phyloP scores from a whole-genome alignment of 2,797 vertebrate species.

The Tragelaphus eurycerus region DNA sequence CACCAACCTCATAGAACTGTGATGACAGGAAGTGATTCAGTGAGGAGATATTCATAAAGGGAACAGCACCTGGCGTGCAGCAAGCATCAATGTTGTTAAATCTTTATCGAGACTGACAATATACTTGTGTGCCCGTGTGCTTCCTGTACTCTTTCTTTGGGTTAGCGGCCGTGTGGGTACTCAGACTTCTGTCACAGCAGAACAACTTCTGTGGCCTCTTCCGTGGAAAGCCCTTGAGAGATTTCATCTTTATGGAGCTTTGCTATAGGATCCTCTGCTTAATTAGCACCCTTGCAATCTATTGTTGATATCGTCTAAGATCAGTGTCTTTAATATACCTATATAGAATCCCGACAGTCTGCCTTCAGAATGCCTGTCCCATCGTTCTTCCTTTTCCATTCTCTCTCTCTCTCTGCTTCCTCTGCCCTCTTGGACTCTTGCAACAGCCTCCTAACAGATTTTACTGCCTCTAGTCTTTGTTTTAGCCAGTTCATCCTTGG shows the following conservation, averaged over 20 bases:
- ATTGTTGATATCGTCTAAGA: neutral
- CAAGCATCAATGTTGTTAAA: neutral
- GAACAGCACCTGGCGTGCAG: neutral
- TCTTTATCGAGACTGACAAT: neutral
- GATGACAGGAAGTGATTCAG: neutral
- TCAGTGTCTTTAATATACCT: neutral
- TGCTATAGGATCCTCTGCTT: neutral
- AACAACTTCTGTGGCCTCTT: neutral
- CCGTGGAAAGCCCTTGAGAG: neutral
- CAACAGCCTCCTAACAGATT: neutral
- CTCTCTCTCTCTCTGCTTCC: neutral
- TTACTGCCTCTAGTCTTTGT: neutral
- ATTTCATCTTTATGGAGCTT: neutral
- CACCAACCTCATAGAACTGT: neutral
- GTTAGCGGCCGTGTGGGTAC: neutral
- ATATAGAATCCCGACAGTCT: neutral
- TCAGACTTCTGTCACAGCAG: neutral
- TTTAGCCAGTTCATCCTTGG: neutral
- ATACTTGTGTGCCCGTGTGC: fast-evolving
- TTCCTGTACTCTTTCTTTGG: neutral
- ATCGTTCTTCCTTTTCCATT: neutral
- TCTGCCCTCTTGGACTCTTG: neutral
- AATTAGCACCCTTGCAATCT: neutral
- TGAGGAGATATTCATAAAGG: neutral
- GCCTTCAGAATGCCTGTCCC: neutral